Base-by-base conservation (phyloP, 2,113 vertebrate species). In the Gymnorhina tibicen region DNA sequence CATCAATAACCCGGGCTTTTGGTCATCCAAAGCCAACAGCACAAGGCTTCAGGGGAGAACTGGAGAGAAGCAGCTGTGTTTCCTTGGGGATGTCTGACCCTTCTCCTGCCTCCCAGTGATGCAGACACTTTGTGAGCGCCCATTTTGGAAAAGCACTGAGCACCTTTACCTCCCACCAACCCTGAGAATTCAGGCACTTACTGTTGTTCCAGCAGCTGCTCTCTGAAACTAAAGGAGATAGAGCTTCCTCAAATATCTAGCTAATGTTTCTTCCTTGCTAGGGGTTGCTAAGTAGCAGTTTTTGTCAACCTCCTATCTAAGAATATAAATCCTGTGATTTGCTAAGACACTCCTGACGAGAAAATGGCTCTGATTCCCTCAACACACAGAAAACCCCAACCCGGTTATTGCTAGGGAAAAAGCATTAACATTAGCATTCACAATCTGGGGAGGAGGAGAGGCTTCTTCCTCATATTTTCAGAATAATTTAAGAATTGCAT, bases 221-320 rank as follows among this genome's bases (percentile, higher is more conserved):
- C 88, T 46, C 92, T 11, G 78, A 59, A 46, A 49, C 15, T 49
- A 11, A 59, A 82, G 91, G 84, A 89, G 88, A 91, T 20, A 27
- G 2, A 84, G 89, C 87, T 94, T 96, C 95, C 87, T 56, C 90
- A 96, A 95, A 97, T 95, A 96, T 35, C 94, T 66, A 95, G 93
- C 86, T 96, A 96, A 97, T 96, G 91, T 91, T 97, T 95, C 62
- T 85, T 73, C 91, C 92, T 94, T 91, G 88, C 95, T 85, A 93
- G 93, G 94, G 73, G 97, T 97, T 98, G 97, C 96, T 97, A 97
- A 97, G 91, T 94, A 95, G 92, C 94, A 94, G 70, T 89, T 96
- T 96, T 76, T 94, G 93, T 97, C 91, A 95, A 95, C 87, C 93
- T 95, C 75, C 93, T 96, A 85, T 94, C 91, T 90, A 97, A 97